These are phyloP conservation scores for Chloroceryle amazona DNA, from an alignment of 2,797 vertebrate species.

Conservation along the genomic window DNA sequence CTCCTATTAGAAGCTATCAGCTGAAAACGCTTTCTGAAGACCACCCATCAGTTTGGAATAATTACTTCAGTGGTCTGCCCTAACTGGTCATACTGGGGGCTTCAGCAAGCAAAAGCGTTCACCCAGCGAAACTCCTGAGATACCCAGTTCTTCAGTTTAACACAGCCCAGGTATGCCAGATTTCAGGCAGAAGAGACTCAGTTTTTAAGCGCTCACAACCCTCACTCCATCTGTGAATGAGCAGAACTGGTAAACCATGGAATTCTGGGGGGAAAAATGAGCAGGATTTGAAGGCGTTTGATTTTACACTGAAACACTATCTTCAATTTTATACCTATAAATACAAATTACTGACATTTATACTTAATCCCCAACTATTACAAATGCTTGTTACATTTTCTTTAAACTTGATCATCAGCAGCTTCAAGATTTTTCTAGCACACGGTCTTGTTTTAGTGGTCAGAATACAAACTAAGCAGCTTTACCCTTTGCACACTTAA, in stretches of 20 bases:
- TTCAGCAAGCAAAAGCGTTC: conserved; percentile 69
- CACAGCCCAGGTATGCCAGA: neutral
- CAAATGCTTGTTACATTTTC: neutral
- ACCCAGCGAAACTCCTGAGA: conserved; percentile 48
- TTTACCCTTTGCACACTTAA: neutral
- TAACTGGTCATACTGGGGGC: conserved; percentile 25
- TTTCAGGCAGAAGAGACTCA: neutral
- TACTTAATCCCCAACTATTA: neutral
- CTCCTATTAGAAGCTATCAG: conserved; percentile 74
- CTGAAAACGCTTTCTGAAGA: conserved; percentile 76
- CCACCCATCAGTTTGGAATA: conserved; percentile 81
- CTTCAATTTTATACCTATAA: neutral
- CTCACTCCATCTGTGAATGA: neutral
- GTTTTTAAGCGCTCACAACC: neutral
- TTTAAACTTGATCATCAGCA: neutral
- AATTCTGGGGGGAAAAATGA: neutral
- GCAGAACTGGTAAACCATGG: neutral
- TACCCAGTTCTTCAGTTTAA: conserved; percentile 18
- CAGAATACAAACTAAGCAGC: neutral
- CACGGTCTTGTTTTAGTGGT: neutral
- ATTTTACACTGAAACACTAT: neutral
- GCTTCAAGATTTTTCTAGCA: neutral
- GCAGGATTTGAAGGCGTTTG: neutral
- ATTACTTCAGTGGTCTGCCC: conserved; percentile 79
- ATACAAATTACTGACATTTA: neutral